Evolutionary conservation across 1,140 invertebrate species (phyloP).

Genomic region (Drosophila quadrilineata): DNA sequence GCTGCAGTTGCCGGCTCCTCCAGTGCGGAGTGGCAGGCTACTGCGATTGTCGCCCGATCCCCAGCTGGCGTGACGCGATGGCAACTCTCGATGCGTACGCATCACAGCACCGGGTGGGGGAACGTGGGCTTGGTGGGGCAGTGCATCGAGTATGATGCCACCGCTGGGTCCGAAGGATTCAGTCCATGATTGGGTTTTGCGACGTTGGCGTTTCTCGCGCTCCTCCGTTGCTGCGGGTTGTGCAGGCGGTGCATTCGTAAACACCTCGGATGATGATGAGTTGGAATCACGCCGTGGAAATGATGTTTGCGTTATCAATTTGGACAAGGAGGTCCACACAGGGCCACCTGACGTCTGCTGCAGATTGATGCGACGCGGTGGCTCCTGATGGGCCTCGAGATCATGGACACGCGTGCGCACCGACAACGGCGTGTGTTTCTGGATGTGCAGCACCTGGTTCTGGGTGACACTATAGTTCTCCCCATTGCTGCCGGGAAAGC

Average conservation of each 20-base stretch:
- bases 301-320: slow-evolving; percentile 78
- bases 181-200: slow-evolving; percentile 78
- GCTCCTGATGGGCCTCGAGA: slow-evolving; percentile 67
- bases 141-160: slow-evolving; percentile 82
- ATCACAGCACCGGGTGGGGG: slow-evolving; percentile 36
- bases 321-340: slow-evolving; percentile 83
- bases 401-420: slow-evolving; percentile 74
- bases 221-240: too few relatives aligned
- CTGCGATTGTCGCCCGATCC: slow-evolving; percentile 87
- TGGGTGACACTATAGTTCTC: slow-evolving; percentile 93
- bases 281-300: slow-evolving; percentile 42
- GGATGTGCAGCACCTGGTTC: slow-evolving; percentile 91
- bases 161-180: slow-evolving; percentile 72
- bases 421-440: slow-evolving; percentile 82
- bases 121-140: slow-evolving; percentile 24
- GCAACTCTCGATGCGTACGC: slow-evolving; percentile 81
- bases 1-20: slow-evolving; percentile 88
- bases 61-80: slow-evolving; percentile 92
- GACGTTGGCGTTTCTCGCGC: slow-evolving; percentile 56
- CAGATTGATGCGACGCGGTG: slow-evolving; percentile 12
- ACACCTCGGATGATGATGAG: slow-evolving; percentile 85
- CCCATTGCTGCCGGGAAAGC: slow-evolving; percentile 91
- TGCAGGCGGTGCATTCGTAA: slow-evolving; percentile 87
- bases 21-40: slow-evolving; percentile 86
- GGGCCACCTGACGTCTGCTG: slow-evolving; percentile 68